Percentiles rank a stretch among this genome's conserved stretches.
Evolutionary conservation across 2,113 vertebrate species (phyloP).

Genomic region (Phocoena sinus): DNA sequence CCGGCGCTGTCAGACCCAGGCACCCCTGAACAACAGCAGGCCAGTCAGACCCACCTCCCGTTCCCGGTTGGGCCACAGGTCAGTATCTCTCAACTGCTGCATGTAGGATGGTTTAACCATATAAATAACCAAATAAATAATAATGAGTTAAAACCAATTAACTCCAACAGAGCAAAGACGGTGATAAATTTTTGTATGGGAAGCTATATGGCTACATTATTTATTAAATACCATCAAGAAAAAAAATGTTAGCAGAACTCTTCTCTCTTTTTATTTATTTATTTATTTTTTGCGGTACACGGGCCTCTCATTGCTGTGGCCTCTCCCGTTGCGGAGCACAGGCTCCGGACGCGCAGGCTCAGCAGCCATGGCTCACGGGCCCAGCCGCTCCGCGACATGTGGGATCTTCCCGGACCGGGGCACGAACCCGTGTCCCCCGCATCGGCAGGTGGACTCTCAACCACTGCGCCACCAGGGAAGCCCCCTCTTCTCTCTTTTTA

Average conservation of each 20-base stretch:
- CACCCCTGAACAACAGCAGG: conserved; percentile 89
- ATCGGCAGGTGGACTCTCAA: no score
- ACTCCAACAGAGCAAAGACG: conserved; percentile 53
- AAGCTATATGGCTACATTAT: conserved; percentile 53
- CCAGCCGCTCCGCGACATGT: no score
- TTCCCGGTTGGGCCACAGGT: conserved; percentile 96
- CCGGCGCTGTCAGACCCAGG: conserved; percentile 83
- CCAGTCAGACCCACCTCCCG: conserved; percentile 87
- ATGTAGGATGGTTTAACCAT: background rate
- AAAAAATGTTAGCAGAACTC: conserved; percentile 34
- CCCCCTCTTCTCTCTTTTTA: conserved; percentile 31
- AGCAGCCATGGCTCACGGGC: no score
- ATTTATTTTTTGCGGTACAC: no score
- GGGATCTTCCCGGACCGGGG: no score
- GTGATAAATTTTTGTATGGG: conserved; percentile 50
- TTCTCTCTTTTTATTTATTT: conserved; percentile 25
- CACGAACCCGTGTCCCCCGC: no score
- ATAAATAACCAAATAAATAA: conserved; percentile 67
- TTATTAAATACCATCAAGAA: conserved; percentile 55
- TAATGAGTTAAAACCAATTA: conserved; percentile 53
- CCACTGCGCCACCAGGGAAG: no score
- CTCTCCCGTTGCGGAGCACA: no score
- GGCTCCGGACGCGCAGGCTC: no score
- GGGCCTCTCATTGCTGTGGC: no score
- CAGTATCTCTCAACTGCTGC: conserved; percentile 68